A percentile compares a stretch with the other conserved stretches of the same genome.
Evolutionary conservation across 2,888 invertebrate genomes (phyloP).

Genomic region (Glyphotaelius pellucidus): DNA sequence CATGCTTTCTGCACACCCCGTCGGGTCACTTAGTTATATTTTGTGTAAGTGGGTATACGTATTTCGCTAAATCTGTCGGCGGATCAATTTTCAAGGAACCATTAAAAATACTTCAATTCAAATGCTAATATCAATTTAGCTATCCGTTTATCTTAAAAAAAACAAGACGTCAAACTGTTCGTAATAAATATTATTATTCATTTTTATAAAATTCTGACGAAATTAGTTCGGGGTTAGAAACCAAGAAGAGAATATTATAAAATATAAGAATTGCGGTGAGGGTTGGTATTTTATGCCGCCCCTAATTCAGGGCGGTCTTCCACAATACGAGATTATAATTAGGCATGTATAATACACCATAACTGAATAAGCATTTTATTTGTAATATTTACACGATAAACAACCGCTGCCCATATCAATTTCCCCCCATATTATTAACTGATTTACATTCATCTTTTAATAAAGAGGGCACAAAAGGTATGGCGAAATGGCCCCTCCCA

Average conservation of each 20-base stretch:
- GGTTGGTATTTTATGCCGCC: not conserved
- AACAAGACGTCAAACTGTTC: too few relatives aligned
- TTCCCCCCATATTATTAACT: constrained; percentile 1
- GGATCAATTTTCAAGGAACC: too few relatives aligned
- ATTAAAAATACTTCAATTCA: too few relatives aligned
- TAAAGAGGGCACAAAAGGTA: not conserved
- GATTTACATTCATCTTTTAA: not conserved
- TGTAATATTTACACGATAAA: not conserved
- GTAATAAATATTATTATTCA: too few relatives aligned
- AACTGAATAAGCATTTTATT: not conserved
- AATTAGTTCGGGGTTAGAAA: not conserved
- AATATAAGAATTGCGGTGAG: not conserved
- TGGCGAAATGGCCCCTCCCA: not conserved
- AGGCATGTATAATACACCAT: too few relatives aligned
- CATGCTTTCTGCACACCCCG: too few relatives aligned
- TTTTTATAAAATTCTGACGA: too few relatives aligned
- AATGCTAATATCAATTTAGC: too few relatives aligned
- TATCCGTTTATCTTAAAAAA: too few relatives aligned
- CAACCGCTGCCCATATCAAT: not conserved
- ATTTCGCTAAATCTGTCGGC: too few relatives aligned
- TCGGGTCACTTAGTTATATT: too few relatives aligned
- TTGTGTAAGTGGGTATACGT: too few relatives aligned
- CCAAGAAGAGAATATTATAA: not conserved
- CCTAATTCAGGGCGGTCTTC: not conserved
- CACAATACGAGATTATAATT: not conserved